These are phyloP conservation scores for Siniperca chuatsi DNA, from an alignment of 2,113 vertebrate genomes.

Conservation along the genomic window DNA sequence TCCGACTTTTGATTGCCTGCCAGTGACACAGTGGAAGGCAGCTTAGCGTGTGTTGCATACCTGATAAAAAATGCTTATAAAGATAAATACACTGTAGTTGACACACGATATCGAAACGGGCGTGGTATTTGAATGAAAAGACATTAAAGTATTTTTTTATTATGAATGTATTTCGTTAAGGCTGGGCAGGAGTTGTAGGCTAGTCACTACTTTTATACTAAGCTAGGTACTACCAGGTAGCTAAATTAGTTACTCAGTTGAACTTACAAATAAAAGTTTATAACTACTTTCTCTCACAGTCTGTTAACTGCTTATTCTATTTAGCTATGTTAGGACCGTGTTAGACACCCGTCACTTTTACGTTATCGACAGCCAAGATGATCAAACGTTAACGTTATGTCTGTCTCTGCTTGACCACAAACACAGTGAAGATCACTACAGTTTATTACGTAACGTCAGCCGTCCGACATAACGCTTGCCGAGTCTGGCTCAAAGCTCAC, in stretches of 20 bases:
- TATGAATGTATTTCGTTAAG: not conserved
- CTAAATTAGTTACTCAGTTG: not conserved
- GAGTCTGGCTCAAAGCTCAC: slow-evolving; percentile 8
- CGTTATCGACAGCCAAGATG: not conserved
- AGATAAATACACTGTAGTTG: not conserved
- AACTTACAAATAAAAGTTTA: not conserved
- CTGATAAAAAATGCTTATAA: not conserved
- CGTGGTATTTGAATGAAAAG: not conserved
- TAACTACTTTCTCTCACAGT: not conserved
- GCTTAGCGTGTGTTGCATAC: not conserved
- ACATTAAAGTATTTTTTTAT: not conserved
- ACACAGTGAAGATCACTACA: no score
- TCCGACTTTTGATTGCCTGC: slow-evolving; percentile 51
- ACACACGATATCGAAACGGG: not conserved
- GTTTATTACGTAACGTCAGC: slow-evolving; percentile 55
- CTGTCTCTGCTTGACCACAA: not conserved
- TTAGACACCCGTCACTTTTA: not conserved
- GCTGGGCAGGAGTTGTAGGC: not conserved
- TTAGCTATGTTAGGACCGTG: not conserved
- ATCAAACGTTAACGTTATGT: not conserved
- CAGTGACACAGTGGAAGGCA: not conserved
- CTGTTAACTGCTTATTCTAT: not conserved
- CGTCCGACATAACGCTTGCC: not conserved
- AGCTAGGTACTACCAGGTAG: not conserved
- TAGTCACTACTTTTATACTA: not conserved